phyloP scores from a whole-genome alignment of 2,113 vertebrate genomes.

The Lucifuga dentata region DNA sequence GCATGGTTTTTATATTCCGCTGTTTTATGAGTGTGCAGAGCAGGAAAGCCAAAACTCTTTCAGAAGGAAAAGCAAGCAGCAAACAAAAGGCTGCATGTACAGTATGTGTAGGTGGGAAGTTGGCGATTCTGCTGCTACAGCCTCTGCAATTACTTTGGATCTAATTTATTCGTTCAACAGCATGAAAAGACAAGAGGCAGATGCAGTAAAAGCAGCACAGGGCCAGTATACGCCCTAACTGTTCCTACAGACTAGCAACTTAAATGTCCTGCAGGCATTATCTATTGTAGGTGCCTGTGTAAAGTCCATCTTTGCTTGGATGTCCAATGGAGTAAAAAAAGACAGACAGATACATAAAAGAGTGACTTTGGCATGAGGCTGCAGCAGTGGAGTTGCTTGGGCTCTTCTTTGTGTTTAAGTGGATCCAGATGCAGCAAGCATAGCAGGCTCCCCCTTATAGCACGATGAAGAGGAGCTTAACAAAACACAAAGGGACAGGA shows the following conservation, averaged over 20 bases:
- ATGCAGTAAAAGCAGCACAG: not conserved
- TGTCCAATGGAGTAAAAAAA: conserved; percentile 54
- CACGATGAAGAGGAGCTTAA: conserved; percentile 56
- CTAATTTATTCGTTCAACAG: conserved; percentile 3
- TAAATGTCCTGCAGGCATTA: conserved; percentile 36
- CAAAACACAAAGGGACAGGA: conserved; percentile 61
- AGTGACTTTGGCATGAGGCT: conserved; percentile 38
- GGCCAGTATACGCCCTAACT: not conserved
- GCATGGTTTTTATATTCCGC: conserved; percentile 41
- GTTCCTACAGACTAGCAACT: conserved; percentile 23
- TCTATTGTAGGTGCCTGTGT: conserved; percentile 35
- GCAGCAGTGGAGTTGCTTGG: conserved; percentile 49
- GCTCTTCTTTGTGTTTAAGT: conserved; percentile 75
- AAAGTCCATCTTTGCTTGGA: conserved; percentile 43
- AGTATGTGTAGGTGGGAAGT: conserved; percentile 2
- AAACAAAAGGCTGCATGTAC: conserved; percentile 17
- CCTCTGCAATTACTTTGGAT: not conserved
- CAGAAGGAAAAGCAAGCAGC: conserved; percentile 15
- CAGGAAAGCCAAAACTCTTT: conserved; percentile 34
- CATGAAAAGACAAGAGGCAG: conserved; percentile 6
- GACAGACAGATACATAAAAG: conserved; percentile 51
- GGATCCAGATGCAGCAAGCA: conserved; percentile 77
- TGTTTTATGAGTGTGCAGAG: conserved; percentile 53
- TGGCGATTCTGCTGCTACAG: conserved; percentile 5
- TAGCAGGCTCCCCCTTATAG: conserved; percentile 66